Percentiles rank a stretch among this genome's conserved stretches.
Conservation (phyloP, 2,888 invertebrate genomes). For the Abrostola triplasia region DNA sequence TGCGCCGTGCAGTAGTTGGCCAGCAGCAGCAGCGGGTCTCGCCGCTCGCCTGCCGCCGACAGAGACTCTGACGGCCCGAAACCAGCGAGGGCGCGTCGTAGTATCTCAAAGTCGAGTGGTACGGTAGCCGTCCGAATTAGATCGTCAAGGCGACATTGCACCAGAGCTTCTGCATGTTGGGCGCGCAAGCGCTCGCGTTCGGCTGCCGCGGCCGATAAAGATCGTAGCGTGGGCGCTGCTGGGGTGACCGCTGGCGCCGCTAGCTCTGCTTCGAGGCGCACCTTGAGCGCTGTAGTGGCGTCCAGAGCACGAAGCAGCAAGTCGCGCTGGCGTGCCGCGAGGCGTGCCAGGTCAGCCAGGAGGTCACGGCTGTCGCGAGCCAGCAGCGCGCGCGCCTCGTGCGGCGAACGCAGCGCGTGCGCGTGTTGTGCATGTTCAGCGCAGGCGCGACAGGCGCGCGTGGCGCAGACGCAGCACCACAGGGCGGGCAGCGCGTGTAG, state of each 20-base stretch:
- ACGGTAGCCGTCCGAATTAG: slow-evolving; percentile 33
- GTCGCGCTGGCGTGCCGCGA: slow-evolving; percentile 91
- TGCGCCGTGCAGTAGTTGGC: slow-evolving; percentile 94
- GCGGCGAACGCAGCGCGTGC: slow-evolving; percentile 91
- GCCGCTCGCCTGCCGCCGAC: slow-evolving; percentile 77
- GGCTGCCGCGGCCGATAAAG: slow-evolving; percentile 88
- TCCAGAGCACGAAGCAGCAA: slow-evolving; percentile 93
- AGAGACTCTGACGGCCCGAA: slow-evolving; percentile 65
- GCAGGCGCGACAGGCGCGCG: slow-evolving; percentile 91
- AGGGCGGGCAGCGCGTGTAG: slow-evolving; percentile 66
- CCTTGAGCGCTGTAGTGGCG: slow-evolving; percentile 92
- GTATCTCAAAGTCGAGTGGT: slow-evolving; percentile 36
- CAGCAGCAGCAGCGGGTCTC: slow-evolving; percentile 91
- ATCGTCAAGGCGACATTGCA: slow-evolving; percentile 89
- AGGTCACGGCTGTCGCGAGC: slow-evolving; percentile 69
- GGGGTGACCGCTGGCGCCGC: slow-evolving; percentile 82
- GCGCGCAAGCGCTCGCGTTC: slow-evolving; percentile 91
- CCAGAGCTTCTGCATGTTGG: slow-evolving; percentile 91
- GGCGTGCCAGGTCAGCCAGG: slow-evolving; percentile 90
- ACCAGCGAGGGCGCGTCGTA: slow-evolving; percentile 31
- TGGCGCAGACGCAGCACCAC: slow-evolving; percentile 82
- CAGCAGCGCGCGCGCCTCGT: slow-evolving; percentile 89
- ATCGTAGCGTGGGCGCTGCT: slow-evolving; percentile 83
- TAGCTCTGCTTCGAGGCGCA: slow-evolving; percentile 92
- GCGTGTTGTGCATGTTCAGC: slow-evolving; percentile 89